Evolutionary conservation across 2,888 invertebrate genomes (phyloP).

Genomic region (Embidobia sp.): DNA sequence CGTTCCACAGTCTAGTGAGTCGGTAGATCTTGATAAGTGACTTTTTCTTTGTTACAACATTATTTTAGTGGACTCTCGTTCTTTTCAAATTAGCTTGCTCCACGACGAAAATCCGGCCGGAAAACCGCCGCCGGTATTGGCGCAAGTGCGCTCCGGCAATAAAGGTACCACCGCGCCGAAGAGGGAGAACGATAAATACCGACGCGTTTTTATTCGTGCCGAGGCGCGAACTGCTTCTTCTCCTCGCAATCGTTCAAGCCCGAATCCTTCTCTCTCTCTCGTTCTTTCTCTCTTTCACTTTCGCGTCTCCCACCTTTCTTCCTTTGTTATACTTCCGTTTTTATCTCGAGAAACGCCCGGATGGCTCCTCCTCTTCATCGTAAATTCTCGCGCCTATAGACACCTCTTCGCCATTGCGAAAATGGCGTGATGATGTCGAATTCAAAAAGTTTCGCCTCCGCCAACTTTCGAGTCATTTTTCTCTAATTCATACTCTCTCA

Average conservation of each 20-base stretch:
- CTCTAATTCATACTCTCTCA: neutral
- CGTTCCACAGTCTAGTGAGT: neutral
- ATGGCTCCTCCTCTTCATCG: slow-evolving; percentile 61
- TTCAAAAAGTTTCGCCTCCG: slow-evolving; percentile 44
- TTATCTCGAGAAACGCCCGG: slow-evolving; percentile 47
- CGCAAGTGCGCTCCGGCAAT: no score
- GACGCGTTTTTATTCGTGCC: no score
- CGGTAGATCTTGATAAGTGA: neutral
- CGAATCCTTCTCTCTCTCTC: no score
- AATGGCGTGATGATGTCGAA: slow-evolving; percentile 60
- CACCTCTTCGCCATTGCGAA: slow-evolving; percentile 60
- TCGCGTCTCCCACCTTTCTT: slow-evolving; percentile 12
- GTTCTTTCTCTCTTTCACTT: slow-evolving; percentile 35
- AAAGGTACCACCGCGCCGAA: no score
- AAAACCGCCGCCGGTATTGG: no score
- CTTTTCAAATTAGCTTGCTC: no score
- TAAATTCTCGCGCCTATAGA: slow-evolving; percentile 66
- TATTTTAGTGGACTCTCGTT: no score
- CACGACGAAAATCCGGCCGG: no score
- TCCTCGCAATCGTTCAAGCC: no score
- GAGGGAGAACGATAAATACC: no score
- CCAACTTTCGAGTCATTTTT: slow-evolving; percentile 19
- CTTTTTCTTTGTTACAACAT: neutral
- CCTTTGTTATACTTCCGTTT: slow-evolving; percentile 53
- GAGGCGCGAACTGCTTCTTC: no score